Percentiles rank a stretch among this genome's conserved stretches.
Evolutionary conservation across 2,113 vertebrate species (phyloP).

Genomic region (Capra hircus): DNA sequence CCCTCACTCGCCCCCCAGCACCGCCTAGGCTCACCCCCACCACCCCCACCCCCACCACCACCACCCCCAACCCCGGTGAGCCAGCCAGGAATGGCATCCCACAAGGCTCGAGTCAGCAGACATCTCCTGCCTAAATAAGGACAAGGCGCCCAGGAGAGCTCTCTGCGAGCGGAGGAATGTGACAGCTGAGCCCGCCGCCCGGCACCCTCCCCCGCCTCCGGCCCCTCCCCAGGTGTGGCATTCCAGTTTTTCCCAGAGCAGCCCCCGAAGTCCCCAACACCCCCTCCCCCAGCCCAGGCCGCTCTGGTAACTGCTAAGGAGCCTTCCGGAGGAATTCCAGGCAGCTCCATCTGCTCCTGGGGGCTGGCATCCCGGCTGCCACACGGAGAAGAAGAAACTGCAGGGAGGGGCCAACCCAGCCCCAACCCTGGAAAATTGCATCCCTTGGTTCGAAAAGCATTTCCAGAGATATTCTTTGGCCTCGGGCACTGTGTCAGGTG

Average conservation of each 20-base stretch:
- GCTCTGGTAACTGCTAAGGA: slow-evolving; percentile 41
- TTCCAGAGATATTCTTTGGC: neutral
- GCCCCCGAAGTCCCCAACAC: neutral
- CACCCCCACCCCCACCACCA: no score
- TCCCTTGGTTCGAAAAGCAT: neutral
- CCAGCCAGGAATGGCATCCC: neutral
- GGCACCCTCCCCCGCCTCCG: neutral
- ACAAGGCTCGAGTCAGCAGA: slow-evolving; percentile 56
- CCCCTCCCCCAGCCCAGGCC: neutral
- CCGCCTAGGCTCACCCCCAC: no score
- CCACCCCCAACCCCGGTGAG: neutral
- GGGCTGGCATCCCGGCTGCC: neutral
- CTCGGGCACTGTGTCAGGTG: neutral
- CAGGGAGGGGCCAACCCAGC: neutral
- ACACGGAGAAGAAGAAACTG: neutral
- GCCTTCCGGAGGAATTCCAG: slow-evolving; percentile 51
- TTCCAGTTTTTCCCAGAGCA: slow-evolving; percentile 18
- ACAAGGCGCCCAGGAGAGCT: slow-evolving; percentile 44
- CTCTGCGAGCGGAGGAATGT: slow-evolving; percentile 60
- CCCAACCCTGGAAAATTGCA: neutral
- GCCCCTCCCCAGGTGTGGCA: slow-evolving; percentile 58
- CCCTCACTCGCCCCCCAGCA: neutral
- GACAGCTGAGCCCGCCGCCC: slow-evolving; percentile 64
- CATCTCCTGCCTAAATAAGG: slow-evolving; percentile 76
- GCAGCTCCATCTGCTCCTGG: slow-evolving; percentile 40